Conservation (phyloP, 2,888 invertebrate species). For the Oithona nana region DNA sequence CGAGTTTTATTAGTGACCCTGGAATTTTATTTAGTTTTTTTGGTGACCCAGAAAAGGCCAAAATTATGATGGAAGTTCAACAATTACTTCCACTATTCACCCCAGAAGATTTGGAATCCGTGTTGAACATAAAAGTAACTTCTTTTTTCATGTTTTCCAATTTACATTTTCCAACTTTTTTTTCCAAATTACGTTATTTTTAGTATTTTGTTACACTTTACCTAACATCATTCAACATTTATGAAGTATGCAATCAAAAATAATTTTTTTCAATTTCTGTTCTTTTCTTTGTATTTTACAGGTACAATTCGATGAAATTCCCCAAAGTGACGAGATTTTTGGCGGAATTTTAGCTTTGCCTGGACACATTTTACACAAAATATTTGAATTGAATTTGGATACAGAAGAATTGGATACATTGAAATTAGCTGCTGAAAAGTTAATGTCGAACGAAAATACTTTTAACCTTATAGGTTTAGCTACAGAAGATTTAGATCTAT, state of each 20-base stretch:
- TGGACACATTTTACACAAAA: not conserved
- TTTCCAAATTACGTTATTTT: no score
- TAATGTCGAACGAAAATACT: not conserved
- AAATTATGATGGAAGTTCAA: constrained; percentile 2
- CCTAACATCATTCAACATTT: no score
- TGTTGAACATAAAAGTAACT: not conserved
- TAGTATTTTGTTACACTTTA: no score
- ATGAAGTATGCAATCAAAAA: no score
- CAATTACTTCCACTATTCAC: not conserved
- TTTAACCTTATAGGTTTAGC: not conserved
- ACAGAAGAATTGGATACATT: not conserved
- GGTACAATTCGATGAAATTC: constrained; percentile 8
- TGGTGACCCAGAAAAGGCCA: constrained; percentile 1
- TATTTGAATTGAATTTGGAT: not conserved
- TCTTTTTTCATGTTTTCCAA: no score
- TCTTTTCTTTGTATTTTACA: no score
- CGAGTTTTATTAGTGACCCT: constrained; percentile 1
- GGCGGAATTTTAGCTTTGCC: not conserved
- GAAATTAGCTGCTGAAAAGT: not conserved
- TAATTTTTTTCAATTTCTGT: no score
- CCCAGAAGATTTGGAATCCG: constrained; percentile 1
- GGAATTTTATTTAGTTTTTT: not conserved
- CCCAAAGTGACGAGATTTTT: not conserved
- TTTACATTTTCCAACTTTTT: no score
- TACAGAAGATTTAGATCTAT: not conserved